Conservation (phyloP, 1,140 invertebrate species). For the Parasteatoda tepidariorum region DNA sequence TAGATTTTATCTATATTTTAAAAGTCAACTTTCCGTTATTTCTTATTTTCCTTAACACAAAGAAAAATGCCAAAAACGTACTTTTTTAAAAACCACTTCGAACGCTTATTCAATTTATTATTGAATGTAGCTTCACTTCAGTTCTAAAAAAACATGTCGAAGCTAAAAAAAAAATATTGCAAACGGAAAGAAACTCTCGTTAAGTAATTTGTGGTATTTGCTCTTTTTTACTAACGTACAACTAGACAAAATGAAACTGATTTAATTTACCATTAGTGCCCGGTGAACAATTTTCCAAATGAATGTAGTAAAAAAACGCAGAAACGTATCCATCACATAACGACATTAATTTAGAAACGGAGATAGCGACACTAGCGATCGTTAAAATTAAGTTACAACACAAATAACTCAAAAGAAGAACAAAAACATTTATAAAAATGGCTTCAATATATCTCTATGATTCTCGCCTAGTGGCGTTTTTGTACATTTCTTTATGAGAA, state of each 20-base stretch:
- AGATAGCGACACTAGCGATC: not conserved
- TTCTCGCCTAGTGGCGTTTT: slow-evolving; percentile 37
- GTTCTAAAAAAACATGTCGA: too few species aligned
- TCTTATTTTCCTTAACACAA: too few species aligned
- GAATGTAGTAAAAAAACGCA: not conserved
- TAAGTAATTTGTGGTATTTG: too few species aligned
- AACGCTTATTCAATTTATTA: too few species aligned
- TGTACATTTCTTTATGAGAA: slow-evolving; percentile 7
- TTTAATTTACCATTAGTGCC: slow-evolving; percentile 25
- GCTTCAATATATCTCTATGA: slow-evolving; percentile 27
- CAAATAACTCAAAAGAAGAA: not conserved
- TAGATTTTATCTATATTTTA: too few species aligned
- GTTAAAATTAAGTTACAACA: slow-evolving; percentile 51
- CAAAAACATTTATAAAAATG: slow-evolving; percentile 17
- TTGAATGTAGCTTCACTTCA: too few species aligned
- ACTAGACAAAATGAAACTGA: not conserved
- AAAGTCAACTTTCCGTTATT: too few species aligned
- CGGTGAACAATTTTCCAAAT: not conserved
- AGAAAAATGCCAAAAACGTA: too few species aligned
- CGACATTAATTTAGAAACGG: slow-evolving; percentile 15
- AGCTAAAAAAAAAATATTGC: too few species aligned
- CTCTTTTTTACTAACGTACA: too few species aligned
- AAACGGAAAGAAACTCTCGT: too few species aligned
- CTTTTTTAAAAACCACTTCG: too few species aligned
- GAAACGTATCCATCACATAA: not conserved